Evolutionary conservation across 2,113 vertebrate species (phyloP).

Genomic region (Panthera leo): DNA sequence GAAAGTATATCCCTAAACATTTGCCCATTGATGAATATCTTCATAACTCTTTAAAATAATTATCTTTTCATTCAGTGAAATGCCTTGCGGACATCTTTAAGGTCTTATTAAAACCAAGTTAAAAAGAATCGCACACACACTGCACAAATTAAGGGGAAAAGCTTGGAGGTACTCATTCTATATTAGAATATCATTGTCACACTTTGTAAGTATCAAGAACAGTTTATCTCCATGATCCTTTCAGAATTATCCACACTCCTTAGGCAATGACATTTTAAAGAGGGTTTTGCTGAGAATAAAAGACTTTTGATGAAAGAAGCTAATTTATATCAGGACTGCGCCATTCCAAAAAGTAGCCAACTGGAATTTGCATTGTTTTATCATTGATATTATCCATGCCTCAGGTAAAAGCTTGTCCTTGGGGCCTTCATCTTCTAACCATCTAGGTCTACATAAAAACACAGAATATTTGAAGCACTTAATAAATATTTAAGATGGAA

Average conservation of each 20-base stretch:
- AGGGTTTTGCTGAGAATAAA: conserved; percentile 42
- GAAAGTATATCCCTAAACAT: conserved; percentile 2
- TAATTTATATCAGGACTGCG: conserved; percentile 34
- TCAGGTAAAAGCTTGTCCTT: background rate
- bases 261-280: conserved; percentile 50
- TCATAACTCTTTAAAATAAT: conserved; percentile 62
- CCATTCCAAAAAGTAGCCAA: background rate
- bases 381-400: background rate
- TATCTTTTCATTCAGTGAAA: conserved; percentile 32
- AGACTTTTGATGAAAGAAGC: background rate
- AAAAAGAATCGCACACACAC: conserved; percentile 1
- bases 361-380: background rate
- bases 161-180: conserved; percentile 16
- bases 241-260: conserved; percentile 41
- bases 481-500: background rate
- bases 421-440: background rate
- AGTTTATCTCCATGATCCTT: conserved; percentile 54
- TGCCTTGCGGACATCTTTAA: conserved; percentile 22
- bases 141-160: conserved; percentile 29
- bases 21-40: conserved; percentile 34
- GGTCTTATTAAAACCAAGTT: conserved; percentile 53
- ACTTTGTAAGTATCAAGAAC: conserved; percentile 45
- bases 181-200: conserved; percentile 38
- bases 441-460: background rate
- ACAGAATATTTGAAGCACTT: background rate